These are phyloP conservation scores for Agrilus planipennis DNA, from an alignment of 1,140 invertebrate species.

Conservation along the genomic window DNA sequence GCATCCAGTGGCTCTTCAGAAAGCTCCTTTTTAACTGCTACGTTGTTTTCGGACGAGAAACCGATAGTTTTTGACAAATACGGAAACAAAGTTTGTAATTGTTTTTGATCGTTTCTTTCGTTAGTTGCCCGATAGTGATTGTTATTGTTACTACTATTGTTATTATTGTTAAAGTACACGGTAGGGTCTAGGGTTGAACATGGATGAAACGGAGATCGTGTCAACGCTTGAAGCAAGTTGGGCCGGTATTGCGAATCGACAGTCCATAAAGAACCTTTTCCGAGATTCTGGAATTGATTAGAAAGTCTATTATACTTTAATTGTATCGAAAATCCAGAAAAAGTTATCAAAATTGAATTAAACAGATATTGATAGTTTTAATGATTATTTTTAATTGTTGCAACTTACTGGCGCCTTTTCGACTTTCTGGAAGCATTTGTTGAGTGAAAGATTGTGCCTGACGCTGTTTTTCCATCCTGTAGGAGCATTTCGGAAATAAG, in stretches of 20 bases:
- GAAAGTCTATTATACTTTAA: constrained; percentile 2
- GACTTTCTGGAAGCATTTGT: constrained; percentile 96
- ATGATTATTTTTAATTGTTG: neutral
- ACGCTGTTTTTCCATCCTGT: constrained; percentile 98
- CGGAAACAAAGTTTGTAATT: constrained; percentile 62
- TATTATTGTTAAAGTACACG: constrained; percentile 19
- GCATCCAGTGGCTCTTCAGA: constrained; percentile 47
- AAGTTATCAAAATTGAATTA: too few relatives aligned
- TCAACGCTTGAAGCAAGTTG: constrained; percentile 72
- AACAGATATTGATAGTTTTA: constrained; percentile 5
- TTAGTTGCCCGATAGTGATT: constrained; percentile 6
- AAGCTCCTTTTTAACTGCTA: constrained; percentile 19
- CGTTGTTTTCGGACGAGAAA: constrained; percentile 28
- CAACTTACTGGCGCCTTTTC: constrained; percentile 71
- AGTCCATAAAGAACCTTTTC: constrained; percentile 91
- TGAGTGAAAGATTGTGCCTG: constrained; percentile 87
- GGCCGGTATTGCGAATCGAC: constrained; percentile 81
- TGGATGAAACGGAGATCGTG: constrained; percentile 71
- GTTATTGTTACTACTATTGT: too few relatives aligned
- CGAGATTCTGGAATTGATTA: constrained; percentile 58
- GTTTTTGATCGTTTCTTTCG: constrained; percentile 13
- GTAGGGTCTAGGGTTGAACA: constrained; percentile 41
- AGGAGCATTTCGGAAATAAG: constrained; percentile 91
- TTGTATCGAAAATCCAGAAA: neutral
- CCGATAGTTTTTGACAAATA: constrained; percentile 58